Evolutionary conservation across 2,888 invertebrate species (phyloP).

Genomic region (Mechanitis mazaeus): DNA sequence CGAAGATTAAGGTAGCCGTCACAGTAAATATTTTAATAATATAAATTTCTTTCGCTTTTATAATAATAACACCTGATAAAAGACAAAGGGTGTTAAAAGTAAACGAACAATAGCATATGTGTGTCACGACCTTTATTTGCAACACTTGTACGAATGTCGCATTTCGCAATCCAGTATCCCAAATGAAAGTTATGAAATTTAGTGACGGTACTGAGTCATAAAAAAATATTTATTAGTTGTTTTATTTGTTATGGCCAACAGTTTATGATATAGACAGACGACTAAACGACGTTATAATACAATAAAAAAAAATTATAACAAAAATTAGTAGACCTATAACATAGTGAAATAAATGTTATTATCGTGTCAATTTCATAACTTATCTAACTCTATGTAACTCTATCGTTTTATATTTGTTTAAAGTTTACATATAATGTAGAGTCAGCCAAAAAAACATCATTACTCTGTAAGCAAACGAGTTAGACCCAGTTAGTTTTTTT

Average conservation of each 20-base stretch:
- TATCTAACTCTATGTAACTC: constrained; percentile 5
- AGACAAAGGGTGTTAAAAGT: constrained; percentile 14
- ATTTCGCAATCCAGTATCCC: too few relatives aligned
- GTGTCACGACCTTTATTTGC: constrained; percentile 24
- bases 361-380: not conserved
- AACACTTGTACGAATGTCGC: constrained; percentile 9
- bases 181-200: too few relatives aligned
- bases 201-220: too few relatives aligned
- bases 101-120: constrained; percentile 34
- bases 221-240: too few relatives aligned
- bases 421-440: constrained; percentile 13
- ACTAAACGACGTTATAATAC: too few relatives aligned
- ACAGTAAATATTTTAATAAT: not conserved
- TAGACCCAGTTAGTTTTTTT: constrained; percentile 40
- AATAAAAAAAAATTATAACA: too few relatives aligned
- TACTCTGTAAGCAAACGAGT: constrained; percentile 24
- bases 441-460: constrained; percentile 24
- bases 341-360: too few relatives aligned
- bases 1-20: too few relatives aligned
- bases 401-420: constrained; percentile 5
- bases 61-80: not conserved
- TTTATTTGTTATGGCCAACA: too few relatives aligned
- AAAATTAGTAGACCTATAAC: too few relatives aligned
- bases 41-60: not conserved
- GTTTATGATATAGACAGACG: too few relatives aligned